phyloP scores from a whole-genome alignment of 2,113 vertebrate species.

The Malaclemys terrapin region DNA sequence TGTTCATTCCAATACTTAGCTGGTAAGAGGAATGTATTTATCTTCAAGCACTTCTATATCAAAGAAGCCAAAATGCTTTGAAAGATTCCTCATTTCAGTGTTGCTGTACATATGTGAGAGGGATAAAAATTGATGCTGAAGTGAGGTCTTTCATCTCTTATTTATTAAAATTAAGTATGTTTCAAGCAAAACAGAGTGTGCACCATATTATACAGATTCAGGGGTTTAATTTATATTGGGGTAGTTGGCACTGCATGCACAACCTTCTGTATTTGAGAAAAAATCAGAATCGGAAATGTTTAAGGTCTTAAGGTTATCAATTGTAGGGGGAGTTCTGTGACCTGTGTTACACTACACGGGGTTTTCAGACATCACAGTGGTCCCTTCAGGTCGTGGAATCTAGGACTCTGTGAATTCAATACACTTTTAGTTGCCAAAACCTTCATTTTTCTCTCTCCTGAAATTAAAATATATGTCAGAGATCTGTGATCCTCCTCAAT shows the following conservation, averaged over 20 bases:
- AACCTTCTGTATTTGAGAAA: neutral
- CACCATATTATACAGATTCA: neutral
- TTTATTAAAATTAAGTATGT: neutral
- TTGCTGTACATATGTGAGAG: neutral
- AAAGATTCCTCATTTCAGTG: neutral
- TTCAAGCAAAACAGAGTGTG: too few relatives aligned
- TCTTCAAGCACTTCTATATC: neutral
- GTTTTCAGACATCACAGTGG: neutral
- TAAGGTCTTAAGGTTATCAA: neutral
- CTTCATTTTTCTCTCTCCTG: neutral
- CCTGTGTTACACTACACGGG: neutral
- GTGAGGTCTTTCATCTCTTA: neutral
- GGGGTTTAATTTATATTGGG: neutral
- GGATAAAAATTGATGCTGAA: neutral
- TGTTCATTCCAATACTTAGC: neutral
- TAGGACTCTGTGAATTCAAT: neutral
- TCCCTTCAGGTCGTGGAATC: neutral
- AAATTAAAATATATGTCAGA: neutral
- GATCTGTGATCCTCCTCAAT: neutral
- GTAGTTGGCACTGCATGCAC: neutral
- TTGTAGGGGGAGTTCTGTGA: neutral
- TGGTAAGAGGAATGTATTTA: neutral
- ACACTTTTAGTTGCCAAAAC: neutral
- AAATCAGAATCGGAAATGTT: neutral
- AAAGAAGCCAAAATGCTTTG: neutral